Evolutionary conservation across 2,888 invertebrate species (phyloP), one percentile per base, ranked within the genome.

Genomic region (Synanthedon andrenaeformis): DNA sequence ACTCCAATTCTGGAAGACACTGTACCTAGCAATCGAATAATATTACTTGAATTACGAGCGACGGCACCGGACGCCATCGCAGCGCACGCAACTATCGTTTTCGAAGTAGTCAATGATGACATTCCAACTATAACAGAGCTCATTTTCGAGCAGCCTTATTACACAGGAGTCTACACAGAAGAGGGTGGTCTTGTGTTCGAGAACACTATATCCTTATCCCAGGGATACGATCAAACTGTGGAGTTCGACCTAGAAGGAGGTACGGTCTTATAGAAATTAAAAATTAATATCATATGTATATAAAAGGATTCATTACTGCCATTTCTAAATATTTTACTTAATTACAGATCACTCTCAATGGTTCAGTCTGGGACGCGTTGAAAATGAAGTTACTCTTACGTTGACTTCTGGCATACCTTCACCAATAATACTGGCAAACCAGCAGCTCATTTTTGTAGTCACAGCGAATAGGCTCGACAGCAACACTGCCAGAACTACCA

Each of bases 31-130:
- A 69, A 65, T 54, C 49, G 59, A 50, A 55, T 71, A 10, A 62
- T 70, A 41, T 12, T 68, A 13, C 54, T 72, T 0, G 65, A 66
- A 49, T 49, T 74, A 14, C 60, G 62, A 56, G 74, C 70, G 17
- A 57, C 65, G 13, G 65, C 66, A 10, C 59, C 65, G 2, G 53
- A 60, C 53, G 55, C 65, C n/a, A n/a, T 62, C 19, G 54, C 67
- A 3, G 65, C 66, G 19, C 58, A 57, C 42, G 61, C 68, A 8
- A 63, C 69, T 1, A 59, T 70, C 17, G 60, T 72, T 14, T 52
- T 72, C 12, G 59, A 63, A 52, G 56, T 63, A 19, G 52, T 59
- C 1, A 51, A 54, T 1, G 53, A 58, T 4, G 50, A 55, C 8
- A 55, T 62, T 1, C 51, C 55, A 0, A 1, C 8, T n/a, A 49